Conservation (phyloP, 1,140 invertebrate species). For the Drosophila leontia region DNA sequence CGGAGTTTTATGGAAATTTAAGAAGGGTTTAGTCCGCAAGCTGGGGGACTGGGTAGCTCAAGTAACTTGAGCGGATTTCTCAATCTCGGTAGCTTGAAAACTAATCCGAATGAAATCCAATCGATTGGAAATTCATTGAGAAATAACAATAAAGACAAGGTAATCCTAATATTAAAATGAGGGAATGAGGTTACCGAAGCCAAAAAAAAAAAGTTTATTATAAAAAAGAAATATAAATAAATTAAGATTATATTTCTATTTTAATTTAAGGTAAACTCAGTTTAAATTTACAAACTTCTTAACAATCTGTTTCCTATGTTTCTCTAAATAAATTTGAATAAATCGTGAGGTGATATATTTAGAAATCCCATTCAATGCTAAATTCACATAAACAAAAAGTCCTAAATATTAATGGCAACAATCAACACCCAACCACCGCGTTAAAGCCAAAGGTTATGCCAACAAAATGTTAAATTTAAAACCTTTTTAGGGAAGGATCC, state of each 20-base stretch:
- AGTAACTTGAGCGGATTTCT: slow-evolving; percentile 53
- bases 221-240: not conserved
- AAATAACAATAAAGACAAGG: slow-evolving; percentile 46
- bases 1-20: slow-evolving; percentile 54
- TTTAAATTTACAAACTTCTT: not conserved
- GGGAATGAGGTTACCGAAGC: slow-evolving; percentile 19
- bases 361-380: not conserved
- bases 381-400: not conserved
- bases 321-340: not conserved
- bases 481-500: slow-evolving; percentile 4
- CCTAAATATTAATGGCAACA: slow-evolving; percentile 14
- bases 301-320: not conserved
- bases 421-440: slow-evolving; percentile 1
- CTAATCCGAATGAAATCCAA: slow-evolving; percentile 46
- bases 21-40: slow-evolving; percentile 44
- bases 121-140: slow-evolving; percentile 52
- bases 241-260: not conserved
- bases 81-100: slow-evolving; percentile 55
- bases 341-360: not conserved
- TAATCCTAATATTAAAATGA: slow-evolving; percentile 26
- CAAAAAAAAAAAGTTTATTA: slow-evolving; percentile 6
- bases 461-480: slow-evolving; percentile 5
- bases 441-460: slow-evolving; percentile 3
- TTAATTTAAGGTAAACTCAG: not conserved
- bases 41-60: not conserved